These are phyloP conservation scores for Xanthia togata DNA, from an alignment of 2,888 invertebrate species.

Conservation along the genomic window DNA sequence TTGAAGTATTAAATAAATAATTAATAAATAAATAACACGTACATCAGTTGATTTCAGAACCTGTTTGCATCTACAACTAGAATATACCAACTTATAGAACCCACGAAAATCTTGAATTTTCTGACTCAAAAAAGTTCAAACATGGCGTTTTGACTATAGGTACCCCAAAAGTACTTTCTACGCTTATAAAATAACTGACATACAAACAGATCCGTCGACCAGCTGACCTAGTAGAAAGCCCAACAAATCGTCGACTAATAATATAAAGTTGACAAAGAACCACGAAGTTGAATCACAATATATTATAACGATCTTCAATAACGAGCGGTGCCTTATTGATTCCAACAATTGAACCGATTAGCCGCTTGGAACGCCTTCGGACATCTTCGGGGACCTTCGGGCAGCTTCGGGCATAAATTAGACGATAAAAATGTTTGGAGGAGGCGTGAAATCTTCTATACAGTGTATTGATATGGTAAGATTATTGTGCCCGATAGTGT, in stretches of 20 bases:
- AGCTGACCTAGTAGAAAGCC: slow-evolving; percentile 34
- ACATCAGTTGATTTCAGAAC: not conserved
- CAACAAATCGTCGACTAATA: slow-evolving; percentile 66
- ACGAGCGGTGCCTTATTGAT: slow-evolving; percentile 77
- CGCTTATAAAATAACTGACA: not conserved
- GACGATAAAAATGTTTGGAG: slow-evolving; percentile 54
- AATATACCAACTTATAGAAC: not conserved
- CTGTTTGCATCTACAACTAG: too few species aligned
- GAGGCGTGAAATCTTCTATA: slow-evolving; percentile 59
- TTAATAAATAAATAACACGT: not conserved
- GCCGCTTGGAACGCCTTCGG: slow-evolving; percentile 61
- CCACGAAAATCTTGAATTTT: not conserved
- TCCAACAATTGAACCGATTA: slow-evolving; percentile 80
- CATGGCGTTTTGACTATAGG: not conserved
- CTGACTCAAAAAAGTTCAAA: not conserved
- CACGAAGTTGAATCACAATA: slow-evolving; percentile 64
- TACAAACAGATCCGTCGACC: slow-evolving; percentile 3
- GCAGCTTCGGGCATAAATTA: slow-evolving; percentile 40
- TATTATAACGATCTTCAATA: slow-evolving; percentile 75
- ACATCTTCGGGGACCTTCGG: slow-evolving; percentile 45
- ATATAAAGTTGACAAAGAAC: slow-evolving; percentile 69
- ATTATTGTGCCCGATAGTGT: slow-evolving; percentile 24
- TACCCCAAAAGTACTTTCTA: not conserved
- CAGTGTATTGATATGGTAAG: slow-evolving; percentile 43
- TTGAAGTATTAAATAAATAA: too few species aligned